Percentiles rank a stretch among this genome's conserved stretches.
phyloP scores from a whole-genome alignment of 1,140 invertebrate species.

The Diorhabda carinulata region DNA sequence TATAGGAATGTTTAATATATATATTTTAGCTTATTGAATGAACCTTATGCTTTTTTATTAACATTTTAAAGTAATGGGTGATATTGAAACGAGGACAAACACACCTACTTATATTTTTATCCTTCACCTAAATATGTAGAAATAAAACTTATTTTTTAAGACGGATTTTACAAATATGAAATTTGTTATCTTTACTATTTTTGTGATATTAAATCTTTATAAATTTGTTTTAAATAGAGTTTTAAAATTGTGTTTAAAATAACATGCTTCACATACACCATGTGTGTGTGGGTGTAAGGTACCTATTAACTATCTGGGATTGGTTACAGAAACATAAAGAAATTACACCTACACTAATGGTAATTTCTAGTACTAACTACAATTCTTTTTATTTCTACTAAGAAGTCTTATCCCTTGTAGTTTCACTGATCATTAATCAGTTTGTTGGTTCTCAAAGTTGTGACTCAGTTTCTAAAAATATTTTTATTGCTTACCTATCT shows the following conservation, averaged over 20 bases:
- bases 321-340: not conserved
- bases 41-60: too few relatives aligned
- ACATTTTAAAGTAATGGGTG: too few relatives aligned
- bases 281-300: not conserved
- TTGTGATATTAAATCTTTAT: not conserved
- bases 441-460: not conserved
- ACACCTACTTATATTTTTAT: slow-evolving; percentile 3
- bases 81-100: not conserved
- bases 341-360: not conserved
- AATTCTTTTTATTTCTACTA: too few relatives aligned
- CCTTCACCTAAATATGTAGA: not conserved
- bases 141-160: not conserved
- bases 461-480: slow-evolving; percentile 1
- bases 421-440: too few relatives aligned
- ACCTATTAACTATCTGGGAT: not conserved
- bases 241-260: not conserved
- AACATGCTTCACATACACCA: not conserved
- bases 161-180: not conserved
- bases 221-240: not conserved
- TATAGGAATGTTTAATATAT: not conserved
- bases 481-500: not conserved
- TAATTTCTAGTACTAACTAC: too few relatives aligned
- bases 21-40: too few relatives aligned
- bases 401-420: too few relatives aligned
- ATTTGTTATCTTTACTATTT: not conserved